phyloP scores from a whole-genome alignment of 2,888 invertebrate species.

The Ormyrus thymus region DNA sequence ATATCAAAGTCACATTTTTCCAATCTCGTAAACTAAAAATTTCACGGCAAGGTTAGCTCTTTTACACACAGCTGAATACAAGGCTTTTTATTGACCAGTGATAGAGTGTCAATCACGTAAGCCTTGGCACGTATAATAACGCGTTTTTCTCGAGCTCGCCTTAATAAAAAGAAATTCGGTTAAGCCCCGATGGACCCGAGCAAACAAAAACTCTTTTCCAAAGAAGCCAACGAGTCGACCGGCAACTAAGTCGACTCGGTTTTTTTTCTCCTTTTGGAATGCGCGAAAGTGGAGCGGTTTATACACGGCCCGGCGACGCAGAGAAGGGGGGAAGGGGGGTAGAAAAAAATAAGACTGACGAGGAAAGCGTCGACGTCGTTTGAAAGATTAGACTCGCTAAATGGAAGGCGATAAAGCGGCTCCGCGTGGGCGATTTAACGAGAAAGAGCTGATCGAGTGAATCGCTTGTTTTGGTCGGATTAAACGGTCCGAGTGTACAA shows the following conservation, averaged over 20 bases:
- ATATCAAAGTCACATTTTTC: too few species aligned
- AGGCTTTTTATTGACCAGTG: too few species aligned
- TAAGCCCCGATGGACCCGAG: too few species aligned
- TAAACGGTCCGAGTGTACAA: neutral
- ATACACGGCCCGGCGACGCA: neutral
- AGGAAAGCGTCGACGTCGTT: constrained; percentile 28
- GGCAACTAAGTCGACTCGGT: neutral
- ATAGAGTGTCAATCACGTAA: too few species aligned
- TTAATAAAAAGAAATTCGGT: too few species aligned
- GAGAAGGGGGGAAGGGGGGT: neutral
- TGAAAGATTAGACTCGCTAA: constrained; percentile 47
- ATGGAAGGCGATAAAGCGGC: constrained; percentile 36
- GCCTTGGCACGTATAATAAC: too few species aligned
- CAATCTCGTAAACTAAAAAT: too few species aligned
- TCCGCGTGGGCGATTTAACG: constrained; percentile 5
- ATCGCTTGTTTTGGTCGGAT: constrained; percentile 8
- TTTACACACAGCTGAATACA: too few species aligned
- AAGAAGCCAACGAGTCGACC: neutral
- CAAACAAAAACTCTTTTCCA: neutral
- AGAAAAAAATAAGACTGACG: constrained; percentile 24
- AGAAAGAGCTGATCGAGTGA: constrained; percentile 14
- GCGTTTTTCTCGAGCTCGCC: too few species aligned
- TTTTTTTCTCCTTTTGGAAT: constrained; percentile 9
- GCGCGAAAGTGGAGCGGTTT: constrained; percentile 21
- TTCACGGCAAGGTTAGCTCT: too few species aligned